A percentile compares a stretch with the other conserved stretches of the same genome.
Evolutionary conservation across 2,888 invertebrate species (phyloP).

Genomic region (Napeogenes inachia): DNA sequence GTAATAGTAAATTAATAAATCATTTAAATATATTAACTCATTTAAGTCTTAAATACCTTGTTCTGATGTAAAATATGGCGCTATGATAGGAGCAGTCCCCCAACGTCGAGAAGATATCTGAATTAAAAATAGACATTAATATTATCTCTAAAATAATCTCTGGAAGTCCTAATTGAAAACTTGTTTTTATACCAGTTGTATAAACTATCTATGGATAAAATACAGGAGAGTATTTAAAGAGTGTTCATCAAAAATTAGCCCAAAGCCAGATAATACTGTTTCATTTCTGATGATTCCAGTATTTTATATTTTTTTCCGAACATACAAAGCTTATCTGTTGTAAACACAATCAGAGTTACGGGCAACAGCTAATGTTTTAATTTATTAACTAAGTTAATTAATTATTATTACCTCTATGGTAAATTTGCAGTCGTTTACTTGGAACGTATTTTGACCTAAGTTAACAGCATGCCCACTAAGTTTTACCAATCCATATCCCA

Average conservation of each 20-base stretch:
- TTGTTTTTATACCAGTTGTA: no score
- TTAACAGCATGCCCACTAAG: slow-evolving; percentile 41
- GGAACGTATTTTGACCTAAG: slow-evolving; percentile 44
- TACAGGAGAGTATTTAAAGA: no score
- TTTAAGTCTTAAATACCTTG: slow-evolving; percentile 37
- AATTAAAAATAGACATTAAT: slow-evolving; percentile 13
- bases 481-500: slow-evolving; percentile 42
- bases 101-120: slow-evolving; percentile 44
- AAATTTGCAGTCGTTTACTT: slow-evolving; percentile 44
- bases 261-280: no score
- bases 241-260: no score
- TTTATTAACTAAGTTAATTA: background rate
- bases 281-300: no score
- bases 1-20: background rate
- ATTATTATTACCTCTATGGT: slow-evolving; percentile 49
- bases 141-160: no score
- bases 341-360: background rate
- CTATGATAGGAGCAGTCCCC: slow-evolving; percentile 48
- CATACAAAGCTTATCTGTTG: no score
- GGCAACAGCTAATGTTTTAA: background rate
- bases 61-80: slow-evolving; percentile 44
- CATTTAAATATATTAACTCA: background rate
- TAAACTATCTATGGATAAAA: no score
- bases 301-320: no score
- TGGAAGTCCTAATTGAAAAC: no score